Percentiles rank a stretch among this genome's conserved stretches.
phyloP scores from a whole-genome alignment of 1,140 invertebrate species.

The Charaxes varanes region DNA sequence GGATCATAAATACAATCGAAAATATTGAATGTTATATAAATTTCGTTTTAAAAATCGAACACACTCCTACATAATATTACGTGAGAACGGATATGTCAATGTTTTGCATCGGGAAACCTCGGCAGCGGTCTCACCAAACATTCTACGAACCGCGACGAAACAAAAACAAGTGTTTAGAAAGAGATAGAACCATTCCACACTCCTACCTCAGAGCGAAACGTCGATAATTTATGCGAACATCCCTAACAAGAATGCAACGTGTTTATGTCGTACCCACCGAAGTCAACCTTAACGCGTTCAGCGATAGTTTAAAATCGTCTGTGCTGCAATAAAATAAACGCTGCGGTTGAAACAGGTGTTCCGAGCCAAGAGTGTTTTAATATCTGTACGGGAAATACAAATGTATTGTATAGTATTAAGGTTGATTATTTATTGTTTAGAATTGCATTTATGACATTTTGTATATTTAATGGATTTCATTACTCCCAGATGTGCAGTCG shows the following conservation, averaged over 20 bases:
- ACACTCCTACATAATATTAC: neutral
- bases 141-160: slow-evolving; percentile 42
- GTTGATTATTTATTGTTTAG: slow-evolving; percentile 12
- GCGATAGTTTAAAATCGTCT: slow-evolving; percentile 25
- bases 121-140: slow-evolving; percentile 32
- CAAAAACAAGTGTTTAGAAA: slow-evolving; percentile 64
- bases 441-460: slow-evolving; percentile 23
- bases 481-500: slow-evolving; percentile 70
- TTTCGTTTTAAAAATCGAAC: slow-evolving; percentile 5
- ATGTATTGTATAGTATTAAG: slow-evolving; percentile 8
- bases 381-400: slow-evolving; percentile 6
- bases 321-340: slow-evolving; percentile 33
- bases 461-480: slow-evolving; percentile 33
- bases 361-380: slow-evolving; percentile 40
- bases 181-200: slow-evolving; percentile 44
- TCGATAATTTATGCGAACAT: slow-evolving; percentile 72
- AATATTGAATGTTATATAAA: slow-evolving; percentile 2
- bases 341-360: slow-evolving; percentile 70
- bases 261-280: neutral
- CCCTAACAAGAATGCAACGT: slow-evolving; percentile 61
- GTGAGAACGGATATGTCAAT: slow-evolving; percentile 22
- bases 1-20: too few species aligned
- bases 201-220: slow-evolving; percentile 49
- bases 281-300: slow-evolving; percentile 20
- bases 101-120: slow-evolving; percentile 22